Evolutionary conservation across 2,888 invertebrate species (phyloP), one percentile per base, ranked within the genome.

Genomic region (Amblyjoppa proteus): DNA sequence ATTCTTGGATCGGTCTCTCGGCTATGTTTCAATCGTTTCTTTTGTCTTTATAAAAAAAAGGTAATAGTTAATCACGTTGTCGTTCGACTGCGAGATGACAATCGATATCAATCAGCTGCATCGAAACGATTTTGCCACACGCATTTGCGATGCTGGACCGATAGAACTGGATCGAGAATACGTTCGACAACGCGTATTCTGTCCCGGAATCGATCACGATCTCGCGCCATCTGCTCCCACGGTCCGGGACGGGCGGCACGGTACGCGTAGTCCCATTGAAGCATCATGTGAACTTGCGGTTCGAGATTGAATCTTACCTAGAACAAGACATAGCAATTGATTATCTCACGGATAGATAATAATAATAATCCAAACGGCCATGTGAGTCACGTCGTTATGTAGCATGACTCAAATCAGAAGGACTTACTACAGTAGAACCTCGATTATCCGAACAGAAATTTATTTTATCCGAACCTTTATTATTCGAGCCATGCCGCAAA

Each of bases 151-250:
- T 95, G 95, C 76, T 94, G 89, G 0, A 87, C 87, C 61, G 91
- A 90, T n/a, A 96, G 92, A 78, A 95, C 91, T 5, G 94, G 93
- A 77, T 92, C 89, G 11, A 96, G 90, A 41, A 94, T 88, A 38
- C 87, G 84, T 76, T 93, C 94, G 6, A 92, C 90, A 7, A 92
- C 90, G 11, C 87, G 85, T 51, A 95, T 95, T 66, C 95, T 93
- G 13, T 90, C 89, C 71, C 91, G 93, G 89, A 96, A 96, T 61
- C 96, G 93, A 9, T 91, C 94, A 66, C 95, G 92, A 84, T 96
- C 96, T 49, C 95, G 91, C 1, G 94, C 95, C 88, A 94, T 94
- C 90, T 94, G 92, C 89, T 96, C 96, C 96, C 96, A 96, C 1
- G 94, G 95, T 2, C 96, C 95, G 87, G 92, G 94, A n/a, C 96